Base-by-base conservation (phyloP, 2,797 vertebrate genomes). In the Falco berigora region DNA sequence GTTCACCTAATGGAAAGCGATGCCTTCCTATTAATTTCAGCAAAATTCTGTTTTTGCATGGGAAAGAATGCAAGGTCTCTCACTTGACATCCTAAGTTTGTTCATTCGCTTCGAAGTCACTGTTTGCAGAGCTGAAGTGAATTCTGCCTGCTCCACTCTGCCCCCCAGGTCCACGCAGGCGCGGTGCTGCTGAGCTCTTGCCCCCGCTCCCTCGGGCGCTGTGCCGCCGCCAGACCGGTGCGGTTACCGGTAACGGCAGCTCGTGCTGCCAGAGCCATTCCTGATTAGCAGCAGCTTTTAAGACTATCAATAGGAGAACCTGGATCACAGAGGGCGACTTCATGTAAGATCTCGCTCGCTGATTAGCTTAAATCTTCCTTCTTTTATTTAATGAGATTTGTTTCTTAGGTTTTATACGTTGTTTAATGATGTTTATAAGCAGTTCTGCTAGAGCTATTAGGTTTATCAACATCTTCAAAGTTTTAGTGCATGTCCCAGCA, bases 351-450 rank as follows among this genome's bases (percentile, higher is more conserved):
- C 96, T 92, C 50, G 8, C 92, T 47, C 46, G 10, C 97, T 96
- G 97, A 98, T 97, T 96, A 92, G 92, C 90, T 96, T 91, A 89
- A 91, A 91, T 80, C 95, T 96, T 93, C 85, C 90, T 91, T 62
- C 93, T 96, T 94, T 77, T 94, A 58, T 93, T 86, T 97, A 97
- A 97, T 73, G 79, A 96, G 96, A 96, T 95, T 97, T 77, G 85
- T 55, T 73, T 97, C 96, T 94, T 85, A 49, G 87, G 72, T 92
- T 95, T 93, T 93, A 40, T 23, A 8, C 6, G 7, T 90, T 80
- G 94, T 87, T 96, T 96, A 40, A 71, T 95, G 68, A 76, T 91
- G 94, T 97, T 97, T 97, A 86, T 97, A 97, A 97, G 97, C 93
- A 93, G 89, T 86, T 92, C 89, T 72, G 38, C 72, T 85, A 28